Evolutionary conservation across 1,140 invertebrate genomes (phyloP).

Genomic region (Bombus vancouverensis): DNA sequence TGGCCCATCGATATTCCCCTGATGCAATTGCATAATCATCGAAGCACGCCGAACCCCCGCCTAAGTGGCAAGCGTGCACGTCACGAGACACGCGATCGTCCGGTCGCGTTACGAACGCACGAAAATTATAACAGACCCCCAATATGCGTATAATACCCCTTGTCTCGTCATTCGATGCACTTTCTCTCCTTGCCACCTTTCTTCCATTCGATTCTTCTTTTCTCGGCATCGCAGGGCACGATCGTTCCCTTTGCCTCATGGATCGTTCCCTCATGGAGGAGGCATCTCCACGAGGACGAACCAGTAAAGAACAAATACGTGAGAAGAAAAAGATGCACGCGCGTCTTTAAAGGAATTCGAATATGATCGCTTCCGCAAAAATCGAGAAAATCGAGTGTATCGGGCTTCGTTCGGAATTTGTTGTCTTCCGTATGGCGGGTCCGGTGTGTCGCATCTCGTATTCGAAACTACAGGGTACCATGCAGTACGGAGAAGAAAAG

Average conservation of each 20-base stretch:
- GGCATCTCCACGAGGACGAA: no score
- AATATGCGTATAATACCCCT: neutral
- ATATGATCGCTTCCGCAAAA: conserved; percentile 63
- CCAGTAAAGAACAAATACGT: neutral
- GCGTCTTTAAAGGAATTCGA: neutral
- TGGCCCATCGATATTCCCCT: conserved; percentile 22
- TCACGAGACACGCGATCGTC: conserved; percentile 53
- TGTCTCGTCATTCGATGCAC: neutral
- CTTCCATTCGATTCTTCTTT: neutral
- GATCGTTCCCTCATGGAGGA: neutral
- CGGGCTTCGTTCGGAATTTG: neutral
- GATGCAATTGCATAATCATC: conserved; percentile 59
- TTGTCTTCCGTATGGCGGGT: conserved; percentile 37
- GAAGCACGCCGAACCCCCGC: conserved; percentile 34
- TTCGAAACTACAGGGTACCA: conserved; percentile 59
- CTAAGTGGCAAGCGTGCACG: conserved; percentile 37
- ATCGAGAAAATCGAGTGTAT: conserved; percentile 36
- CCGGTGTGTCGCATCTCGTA: conserved; percentile 31
- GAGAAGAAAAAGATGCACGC: neutral
- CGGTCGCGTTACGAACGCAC: conserved; percentile 1
- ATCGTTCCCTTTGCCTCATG: neutral
- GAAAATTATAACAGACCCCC: conserved; percentile 37
- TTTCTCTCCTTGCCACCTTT: neutral
- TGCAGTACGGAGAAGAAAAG: conserved; percentile 52
- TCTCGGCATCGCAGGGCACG: neutral